phyloP scores from a whole-genome alignment of 2,888 invertebrate species.

The Ornithoptera priamus region DNA sequence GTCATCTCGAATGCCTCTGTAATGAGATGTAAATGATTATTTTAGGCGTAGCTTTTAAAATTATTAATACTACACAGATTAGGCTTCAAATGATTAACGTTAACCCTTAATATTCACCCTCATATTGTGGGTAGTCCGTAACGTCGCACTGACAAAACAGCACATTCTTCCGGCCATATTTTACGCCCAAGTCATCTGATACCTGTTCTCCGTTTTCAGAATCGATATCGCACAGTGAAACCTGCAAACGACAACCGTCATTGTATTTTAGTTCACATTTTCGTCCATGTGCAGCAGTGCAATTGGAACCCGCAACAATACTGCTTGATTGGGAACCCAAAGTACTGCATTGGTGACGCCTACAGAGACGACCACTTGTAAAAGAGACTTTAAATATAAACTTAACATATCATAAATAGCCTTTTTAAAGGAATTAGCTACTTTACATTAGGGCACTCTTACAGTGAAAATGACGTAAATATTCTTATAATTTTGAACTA shows the following conservation, averaged over 20 bases:
- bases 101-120: conserved; percentile 72
- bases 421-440: too few species aligned
- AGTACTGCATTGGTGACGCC: too few species aligned
- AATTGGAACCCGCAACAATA: too few species aligned
- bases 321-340: too few species aligned
- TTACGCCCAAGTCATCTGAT: conserved; percentile 81
- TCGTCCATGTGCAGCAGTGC: background rate
- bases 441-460: too few species aligned
- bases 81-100: background rate
- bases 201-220: conserved; percentile 85
- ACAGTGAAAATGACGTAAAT: too few species aligned
- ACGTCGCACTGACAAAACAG: conserved; percentile 88
- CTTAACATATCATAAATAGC: too few species aligned
- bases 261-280: background rate
- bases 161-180: conserved; percentile 84
- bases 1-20: conserved; percentile 87
- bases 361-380: too few species aligned
- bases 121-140: conserved; percentile 88
- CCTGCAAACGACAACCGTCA: conserved; percentile 60
- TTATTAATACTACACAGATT: background rate
- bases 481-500: too few species aligned
- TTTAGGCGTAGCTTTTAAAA: background rate
- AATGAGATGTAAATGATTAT: conserved; percentile 30
- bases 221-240: conserved; percentile 87
- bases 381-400: too few species aligned